Conservation (phyloP, 1,140 invertebrate species). For the Heliothis subflexa region DNA sequence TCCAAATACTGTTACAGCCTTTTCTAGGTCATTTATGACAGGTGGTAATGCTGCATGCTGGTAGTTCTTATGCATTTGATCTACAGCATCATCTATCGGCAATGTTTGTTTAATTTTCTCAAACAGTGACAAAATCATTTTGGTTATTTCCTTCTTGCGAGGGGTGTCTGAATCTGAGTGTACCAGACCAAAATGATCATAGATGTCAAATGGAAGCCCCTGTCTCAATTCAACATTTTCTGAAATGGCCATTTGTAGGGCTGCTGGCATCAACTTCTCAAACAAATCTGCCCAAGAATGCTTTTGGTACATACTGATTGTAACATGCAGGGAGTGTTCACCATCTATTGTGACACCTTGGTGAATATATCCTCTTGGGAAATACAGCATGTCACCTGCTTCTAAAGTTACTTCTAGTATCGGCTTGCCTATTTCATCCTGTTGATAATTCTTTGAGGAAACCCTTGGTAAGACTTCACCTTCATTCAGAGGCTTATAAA, state of each 20-base stretch:
- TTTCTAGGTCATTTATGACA: slow-evolving; percentile 89
- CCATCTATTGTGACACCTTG: slow-evolving; percentile 92
- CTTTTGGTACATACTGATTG: slow-evolving; percentile 96
- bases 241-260: slow-evolving; percentile 90
- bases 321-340: slow-evolving; percentile 96
- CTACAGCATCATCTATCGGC: slow-evolving; percentile 93
- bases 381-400: slow-evolving; percentile 96
- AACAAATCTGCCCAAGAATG: slow-evolving; percentile 96
- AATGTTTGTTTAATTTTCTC: slow-evolving; percentile 88
- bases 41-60: slow-evolving; percentile 96
- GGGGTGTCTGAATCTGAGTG: slow-evolving; percentile 85
- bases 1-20: slow-evolving; percentile 89
- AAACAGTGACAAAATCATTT: slow-evolving; percentile 88
- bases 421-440: slow-evolving; percentile 92
- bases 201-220: slow-evolving; percentile 93
- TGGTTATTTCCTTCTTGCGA: slow-evolving; percentile 86
- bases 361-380: slow-evolving; percentile 97
- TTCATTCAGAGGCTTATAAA: slow-evolving; percentile 92
- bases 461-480: slow-evolving; percentile 91
- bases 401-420: slow-evolving; percentile 93
- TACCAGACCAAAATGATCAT: slow-evolving; percentile 90
- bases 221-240: slow-evolving; percentile 91
- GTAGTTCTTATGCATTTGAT: slow-evolving; percentile 93
- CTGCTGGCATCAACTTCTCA: slow-evolving; percentile 92
- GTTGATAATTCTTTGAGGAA: slow-evolving; percentile 94